Percentiles rank a stretch among this genome's conserved stretches.
Evolutionary conservation across 2,888 invertebrate species (phyloP).

Genomic region (Chrysolina oricalcia): DNA sequence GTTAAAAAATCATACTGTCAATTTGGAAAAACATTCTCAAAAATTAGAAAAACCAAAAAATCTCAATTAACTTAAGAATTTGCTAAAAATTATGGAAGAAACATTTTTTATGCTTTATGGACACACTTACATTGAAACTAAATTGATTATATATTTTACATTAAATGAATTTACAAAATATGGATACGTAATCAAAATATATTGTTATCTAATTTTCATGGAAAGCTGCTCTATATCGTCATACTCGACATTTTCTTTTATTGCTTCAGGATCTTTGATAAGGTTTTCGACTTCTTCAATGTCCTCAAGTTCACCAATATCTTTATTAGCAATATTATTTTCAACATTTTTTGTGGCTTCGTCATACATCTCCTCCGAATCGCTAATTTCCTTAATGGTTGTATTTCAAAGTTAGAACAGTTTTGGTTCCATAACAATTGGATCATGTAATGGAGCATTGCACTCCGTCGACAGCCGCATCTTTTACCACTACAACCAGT

Average conservation of each 20-base stretch:
- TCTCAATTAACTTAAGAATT: too few species aligned
- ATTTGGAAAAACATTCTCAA: too few species aligned
- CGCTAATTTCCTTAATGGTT: not conserved
- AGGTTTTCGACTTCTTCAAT: not conserved
- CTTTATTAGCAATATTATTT: not conserved
- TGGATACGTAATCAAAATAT: not conserved
- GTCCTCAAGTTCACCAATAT: not conserved
- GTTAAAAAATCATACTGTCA: too few species aligned
- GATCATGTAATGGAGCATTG: not conserved
- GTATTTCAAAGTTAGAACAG: not conserved
- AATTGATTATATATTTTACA: not conserved
- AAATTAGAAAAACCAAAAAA: too few species aligned
- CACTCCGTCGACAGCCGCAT: constrained; percentile 28
- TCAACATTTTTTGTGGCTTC: not conserved
- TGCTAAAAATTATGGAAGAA: too few species aligned
- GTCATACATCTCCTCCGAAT: not conserved
- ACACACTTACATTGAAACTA: too few species aligned
- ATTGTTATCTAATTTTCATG: not conserved
- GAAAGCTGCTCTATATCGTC: not conserved
- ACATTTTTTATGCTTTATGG: too few species aligned
- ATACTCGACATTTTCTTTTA: not conserved
- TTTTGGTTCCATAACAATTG: not conserved
- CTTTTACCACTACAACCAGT: constrained; percentile 1
- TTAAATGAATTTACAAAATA: not conserved
- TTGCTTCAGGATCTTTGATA: not conserved